These are phyloP conservation scores for Siniperca knerii DNA, from an alignment of 2,113 vertebrate genomes.

Conservation along the genomic window DNA sequence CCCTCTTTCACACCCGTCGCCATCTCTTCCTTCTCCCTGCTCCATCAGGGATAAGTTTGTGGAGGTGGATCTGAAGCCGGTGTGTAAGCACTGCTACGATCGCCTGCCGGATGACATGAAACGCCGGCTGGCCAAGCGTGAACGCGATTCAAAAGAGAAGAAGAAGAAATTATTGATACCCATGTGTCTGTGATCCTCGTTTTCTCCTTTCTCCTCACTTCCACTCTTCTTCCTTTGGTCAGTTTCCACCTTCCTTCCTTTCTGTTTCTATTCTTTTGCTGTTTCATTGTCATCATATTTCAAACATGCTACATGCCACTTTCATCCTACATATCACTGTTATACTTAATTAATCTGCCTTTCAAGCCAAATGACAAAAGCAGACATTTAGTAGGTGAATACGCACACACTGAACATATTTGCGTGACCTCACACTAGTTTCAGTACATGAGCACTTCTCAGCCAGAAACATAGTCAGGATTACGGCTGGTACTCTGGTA, in stretches of 20 bases:
- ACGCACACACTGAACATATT: neutral
- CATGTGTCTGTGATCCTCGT: constrained; percentile 91
- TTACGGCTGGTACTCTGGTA: constrained; percentile 33
- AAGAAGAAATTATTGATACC: constrained; percentile 92
- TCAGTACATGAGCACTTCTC: constrained; percentile 13
- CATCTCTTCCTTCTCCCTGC: constrained; percentile 74
- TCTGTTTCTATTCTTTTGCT: constrained; percentile 13
- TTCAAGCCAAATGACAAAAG: neutral
- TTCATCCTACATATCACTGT: neutral
- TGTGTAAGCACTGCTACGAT: constrained; percentile 98
- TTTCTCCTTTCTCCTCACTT: constrained; percentile 78
- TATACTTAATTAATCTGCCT: neutral
- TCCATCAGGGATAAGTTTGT: constrained; percentile 96
- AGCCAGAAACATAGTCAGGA: constrained; percentile 36
- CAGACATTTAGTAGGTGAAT: constrained; percentile 1
- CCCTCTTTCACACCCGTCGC: constrained; percentile 45
- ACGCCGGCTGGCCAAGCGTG: constrained; percentile 92
- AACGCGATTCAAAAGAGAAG: constrained; percentile 93
- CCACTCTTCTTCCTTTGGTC: constrained; percentile 87
- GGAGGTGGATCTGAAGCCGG: constrained; percentile 98
- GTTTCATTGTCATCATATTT: constrained; percentile 14
- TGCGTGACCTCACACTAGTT: neutral
- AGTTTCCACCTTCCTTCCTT: constrained; percentile 81
- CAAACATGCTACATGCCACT: neutral
- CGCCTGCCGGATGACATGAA: constrained; percentile 97